A percentile compares a stretch with the other conserved stretches of the same genome.
phyloP scores from a whole-genome alignment of 2,888 invertebrate species.

The Noctua pronuba region DNA sequence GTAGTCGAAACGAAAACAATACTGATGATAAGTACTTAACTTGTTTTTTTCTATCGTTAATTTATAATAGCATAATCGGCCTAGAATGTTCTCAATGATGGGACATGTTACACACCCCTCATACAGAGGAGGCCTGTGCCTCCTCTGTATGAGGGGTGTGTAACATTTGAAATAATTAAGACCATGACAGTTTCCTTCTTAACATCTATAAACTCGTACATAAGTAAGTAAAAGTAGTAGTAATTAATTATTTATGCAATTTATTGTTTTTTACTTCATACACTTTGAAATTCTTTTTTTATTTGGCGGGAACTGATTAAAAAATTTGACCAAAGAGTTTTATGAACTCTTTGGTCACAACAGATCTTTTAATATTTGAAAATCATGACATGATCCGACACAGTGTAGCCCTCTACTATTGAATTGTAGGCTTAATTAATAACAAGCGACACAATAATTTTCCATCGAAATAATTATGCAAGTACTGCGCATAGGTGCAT shows the following conservation, averaged over 20 bases:
- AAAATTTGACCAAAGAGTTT: too few relatives aligned
- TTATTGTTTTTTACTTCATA: background rate
- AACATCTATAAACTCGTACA: background rate
- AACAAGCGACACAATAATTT: conserved; percentile 1
- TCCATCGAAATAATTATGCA: background rate
- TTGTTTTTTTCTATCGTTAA: background rate
- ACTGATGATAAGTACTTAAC: background rate
- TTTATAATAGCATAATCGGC: background rate
- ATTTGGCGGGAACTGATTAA: too few relatives aligned
- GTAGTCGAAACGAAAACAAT: background rate
- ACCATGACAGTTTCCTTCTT: background rate
- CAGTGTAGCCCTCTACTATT: too few relatives aligned
- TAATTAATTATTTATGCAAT: background rate
- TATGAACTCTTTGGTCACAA: too few relatives aligned
- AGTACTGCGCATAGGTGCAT: background rate
- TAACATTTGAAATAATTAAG: too few relatives aligned
- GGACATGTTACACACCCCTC: too few relatives aligned
- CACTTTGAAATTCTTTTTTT: too few relatives aligned
- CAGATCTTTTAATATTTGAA: too few relatives aligned
- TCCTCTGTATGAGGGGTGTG: background rate
- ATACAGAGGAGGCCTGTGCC: too few relatives aligned
- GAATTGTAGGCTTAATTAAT: background rate
- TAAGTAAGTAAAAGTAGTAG: background rate
- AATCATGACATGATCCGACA: too few relatives aligned
- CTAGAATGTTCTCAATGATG: background rate